Percentiles rank a stretch among this genome's conserved stretches.
Conservation (phyloP, 1,140 invertebrate species). For the Drosophila lacertosa region DNA sequence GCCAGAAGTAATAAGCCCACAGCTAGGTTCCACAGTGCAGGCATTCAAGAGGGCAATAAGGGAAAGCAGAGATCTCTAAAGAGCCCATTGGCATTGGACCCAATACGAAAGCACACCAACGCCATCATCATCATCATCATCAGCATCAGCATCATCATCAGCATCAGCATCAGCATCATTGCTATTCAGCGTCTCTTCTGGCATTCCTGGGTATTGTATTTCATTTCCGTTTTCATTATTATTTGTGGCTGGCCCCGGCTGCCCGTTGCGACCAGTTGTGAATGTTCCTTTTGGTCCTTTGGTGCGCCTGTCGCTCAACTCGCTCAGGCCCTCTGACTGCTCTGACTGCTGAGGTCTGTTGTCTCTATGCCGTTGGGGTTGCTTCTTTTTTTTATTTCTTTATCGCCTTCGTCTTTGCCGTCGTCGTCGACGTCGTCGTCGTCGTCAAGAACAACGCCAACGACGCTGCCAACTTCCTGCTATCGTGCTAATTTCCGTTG, state of each 20-base stretch:
- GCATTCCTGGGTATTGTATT: slow-evolving; percentile 76
- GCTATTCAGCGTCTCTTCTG: slow-evolving; percentile 52
- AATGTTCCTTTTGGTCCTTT: slow-evolving; percentile 42
- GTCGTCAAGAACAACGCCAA: slow-evolving; percentile 70
- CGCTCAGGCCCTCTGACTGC: slow-evolving; percentile 8
- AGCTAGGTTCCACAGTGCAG: slow-evolving; percentile 12
- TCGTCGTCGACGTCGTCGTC: slow-evolving; percentile 20
- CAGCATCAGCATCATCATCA: slow-evolving; percentile 28
- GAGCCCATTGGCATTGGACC: slow-evolving; percentile 9
- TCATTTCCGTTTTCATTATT: slow-evolving; percentile 82
- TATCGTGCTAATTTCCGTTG: slow-evolving; percentile 84
- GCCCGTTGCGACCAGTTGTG: slow-evolving; percentile 50
- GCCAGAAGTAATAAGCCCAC: neutral
- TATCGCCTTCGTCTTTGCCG: slow-evolving; percentile 24
- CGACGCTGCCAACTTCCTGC: slow-evolving; percentile 82
- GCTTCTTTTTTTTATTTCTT: slow-evolving; percentile 40
- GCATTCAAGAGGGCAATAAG: slow-evolving; percentile 7
- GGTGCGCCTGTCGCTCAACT: slow-evolving; percentile 35
- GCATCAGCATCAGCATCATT: slow-evolving; percentile 34
- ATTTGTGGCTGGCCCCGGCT: slow-evolving; percentile 63
- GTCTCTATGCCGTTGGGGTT: slow-evolving; percentile 23
- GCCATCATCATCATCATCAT: too few relatives aligned
- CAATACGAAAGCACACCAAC: slow-evolving; percentile 8
- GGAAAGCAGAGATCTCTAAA: slow-evolving; percentile 11
- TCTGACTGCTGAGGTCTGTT: slow-evolving; percentile 1